phyloP scores from a whole-genome alignment of 1,140 invertebrate genomes.

The Listronotus oregonensis region DNA sequence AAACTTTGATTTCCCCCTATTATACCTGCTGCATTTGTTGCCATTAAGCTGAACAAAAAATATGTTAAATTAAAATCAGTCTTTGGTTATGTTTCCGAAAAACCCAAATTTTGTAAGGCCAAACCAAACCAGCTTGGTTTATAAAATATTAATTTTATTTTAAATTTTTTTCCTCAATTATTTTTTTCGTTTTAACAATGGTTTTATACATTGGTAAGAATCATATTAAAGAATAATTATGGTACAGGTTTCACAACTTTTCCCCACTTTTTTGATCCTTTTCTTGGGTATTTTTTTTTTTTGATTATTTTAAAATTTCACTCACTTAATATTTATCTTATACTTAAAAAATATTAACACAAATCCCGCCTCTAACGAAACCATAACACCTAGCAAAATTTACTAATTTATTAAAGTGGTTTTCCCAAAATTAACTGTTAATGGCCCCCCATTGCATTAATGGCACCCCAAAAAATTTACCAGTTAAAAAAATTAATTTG shows the following conservation, averaged over 20 bases:
- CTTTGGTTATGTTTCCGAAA: too few relatives aligned
- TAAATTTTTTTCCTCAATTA: too few relatives aligned
- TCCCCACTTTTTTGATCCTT: too few relatives aligned
- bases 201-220: too few relatives aligned
- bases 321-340: neutral
- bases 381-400: slow-evolving; percentile 88
- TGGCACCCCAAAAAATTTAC: slow-evolving; percentile 72
- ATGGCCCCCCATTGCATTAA: slow-evolving; percentile 89
- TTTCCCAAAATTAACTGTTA: slow-evolving; percentile 98
- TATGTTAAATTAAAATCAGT: neutral
- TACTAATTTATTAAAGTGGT: slow-evolving; percentile 92
- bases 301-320: neutral
- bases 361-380: neutral
- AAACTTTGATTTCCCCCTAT: slow-evolving; percentile 84
- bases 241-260: too few relatives aligned
- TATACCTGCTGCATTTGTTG: slow-evolving; percentile 97
- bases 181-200: too few relatives aligned
- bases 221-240: too few relatives aligned
- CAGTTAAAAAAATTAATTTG: slow-evolving; percentile 43
- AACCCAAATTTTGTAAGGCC: too few relatives aligned
- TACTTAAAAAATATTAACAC: neutral
- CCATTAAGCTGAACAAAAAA: slow-evolving; percentile 81
- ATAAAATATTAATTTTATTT: too few relatives aligned
- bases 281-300: neutral
- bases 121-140: neutral